These are phyloP conservation scores for Horisme vitalbata DNA, from an alignment of 2,888 invertebrate species.

Conservation along the genomic window DNA sequence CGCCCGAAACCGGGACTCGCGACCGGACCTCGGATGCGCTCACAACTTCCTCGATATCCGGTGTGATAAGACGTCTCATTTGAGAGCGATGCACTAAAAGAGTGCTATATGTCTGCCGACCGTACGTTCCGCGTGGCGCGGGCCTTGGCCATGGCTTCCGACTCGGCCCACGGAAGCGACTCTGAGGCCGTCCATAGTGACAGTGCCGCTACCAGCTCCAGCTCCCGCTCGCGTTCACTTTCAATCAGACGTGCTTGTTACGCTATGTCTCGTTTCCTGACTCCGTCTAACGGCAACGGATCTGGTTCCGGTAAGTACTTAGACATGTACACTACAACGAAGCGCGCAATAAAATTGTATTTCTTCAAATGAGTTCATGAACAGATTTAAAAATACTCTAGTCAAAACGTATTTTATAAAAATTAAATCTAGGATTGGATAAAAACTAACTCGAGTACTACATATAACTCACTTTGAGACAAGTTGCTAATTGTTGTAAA, in stretches of 20 bases:
- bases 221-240: not conserved
- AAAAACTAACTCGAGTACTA: too few relatives aligned
- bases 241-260: constrained; percentile 6
- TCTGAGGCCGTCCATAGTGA: not conserved
- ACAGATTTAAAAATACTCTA: too few relatives aligned
- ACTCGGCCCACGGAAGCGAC: constrained; percentile 1
- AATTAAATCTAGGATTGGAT: too few relatives aligned
- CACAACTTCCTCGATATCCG: constrained; percentile 42
- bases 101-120: constrained; percentile 4
- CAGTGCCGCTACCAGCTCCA: constrained; percentile 2
- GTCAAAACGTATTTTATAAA: too few relatives aligned
- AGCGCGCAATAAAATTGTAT: too few relatives aligned
- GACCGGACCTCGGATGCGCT: constrained; percentile 38
- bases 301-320: constrained; percentile 15
- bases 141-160: constrained; percentile 6
- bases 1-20: constrained; percentile 36
- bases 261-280: constrained; percentile 7
- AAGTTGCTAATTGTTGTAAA: constrained; percentile 20
- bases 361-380: too few relatives aligned
- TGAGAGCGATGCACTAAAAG: constrained; percentile 1
- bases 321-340: too few relatives aligned
- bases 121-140: not conserved
- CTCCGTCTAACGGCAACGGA: constrained; percentile 4
- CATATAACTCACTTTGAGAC: constrained; percentile 11
- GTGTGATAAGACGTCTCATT: constrained; percentile 21